Evolutionary conservation across 2,888 invertebrate genomes (phyloP).

Genomic region (Ochropacha duplaris): DNA sequence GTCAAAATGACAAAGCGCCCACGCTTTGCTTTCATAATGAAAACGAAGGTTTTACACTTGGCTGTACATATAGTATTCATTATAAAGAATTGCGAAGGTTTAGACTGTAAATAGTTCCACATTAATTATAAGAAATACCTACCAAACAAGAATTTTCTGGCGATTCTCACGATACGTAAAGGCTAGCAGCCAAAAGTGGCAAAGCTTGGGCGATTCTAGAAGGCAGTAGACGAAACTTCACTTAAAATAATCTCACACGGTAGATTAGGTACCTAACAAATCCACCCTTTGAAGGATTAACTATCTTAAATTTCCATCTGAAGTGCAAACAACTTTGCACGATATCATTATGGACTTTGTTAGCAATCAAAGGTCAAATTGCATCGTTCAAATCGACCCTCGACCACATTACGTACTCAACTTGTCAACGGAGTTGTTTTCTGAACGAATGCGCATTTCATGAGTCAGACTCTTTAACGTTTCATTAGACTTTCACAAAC

Average conservation of each 20-base stretch:
- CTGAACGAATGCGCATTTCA: slow-evolving; percentile 9
- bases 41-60: slow-evolving; percentile 4
- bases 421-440: slow-evolving; percentile 1
- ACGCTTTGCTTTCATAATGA: slow-evolving; percentile 8
- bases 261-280: not conserved
- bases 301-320: not conserved
- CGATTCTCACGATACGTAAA: no score
- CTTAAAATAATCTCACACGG: not conserved
- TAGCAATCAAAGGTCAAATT: not conserved
- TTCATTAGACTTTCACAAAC: slow-evolving; percentile 22
- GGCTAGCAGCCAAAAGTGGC: no score
- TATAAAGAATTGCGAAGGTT: not conserved
- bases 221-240: not conserved
- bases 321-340: not conserved
- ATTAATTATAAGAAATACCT: not conserved
- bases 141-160: no score
- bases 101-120: not conserved
- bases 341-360: not conserved
- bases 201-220: no score
- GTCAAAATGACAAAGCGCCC: slow-evolving; percentile 15
- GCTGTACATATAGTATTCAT: not conserved
- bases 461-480: slow-evolving; percentile 15
- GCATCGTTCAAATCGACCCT: not conserved
- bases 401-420: not conserved
- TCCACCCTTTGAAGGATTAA: not conserved